Evolutionary conservation across 2,113 vertebrate species (phyloP).

Genomic region (Macrotis lagotis): DNA sequence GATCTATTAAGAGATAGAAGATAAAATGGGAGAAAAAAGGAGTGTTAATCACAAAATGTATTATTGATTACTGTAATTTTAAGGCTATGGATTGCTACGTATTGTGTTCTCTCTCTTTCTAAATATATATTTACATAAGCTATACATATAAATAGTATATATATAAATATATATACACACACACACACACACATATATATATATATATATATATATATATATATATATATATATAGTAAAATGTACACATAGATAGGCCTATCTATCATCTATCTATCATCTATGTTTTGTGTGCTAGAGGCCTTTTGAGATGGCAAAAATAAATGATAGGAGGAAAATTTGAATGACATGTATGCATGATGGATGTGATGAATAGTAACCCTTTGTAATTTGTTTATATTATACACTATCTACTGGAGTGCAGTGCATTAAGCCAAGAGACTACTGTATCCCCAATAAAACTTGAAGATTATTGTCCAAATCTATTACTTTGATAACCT

Average conservation of each 20-base stretch:
- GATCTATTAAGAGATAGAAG: background rate
- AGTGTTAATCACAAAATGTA: background rate
- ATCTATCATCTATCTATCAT: no score
- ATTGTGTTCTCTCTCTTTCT: no score
- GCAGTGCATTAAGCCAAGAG: background rate
- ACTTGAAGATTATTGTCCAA: background rate
- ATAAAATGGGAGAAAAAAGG: background rate
- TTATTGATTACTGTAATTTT: background rate
- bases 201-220: background rate
- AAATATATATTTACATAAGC: conserved; percentile 23
- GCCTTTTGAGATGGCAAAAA: background rate
- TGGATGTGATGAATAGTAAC: background rate
- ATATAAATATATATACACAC: background rate
- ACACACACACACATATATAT: background rate
- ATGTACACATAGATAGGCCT: no score
- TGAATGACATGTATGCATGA: background rate
- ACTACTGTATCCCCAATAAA: background rate
- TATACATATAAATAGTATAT: background rate
- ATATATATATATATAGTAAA: no score
- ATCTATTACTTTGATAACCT: background rate
- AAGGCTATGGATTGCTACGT: background rate
- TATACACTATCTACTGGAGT: background rate
- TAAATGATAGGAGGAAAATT: background rate
- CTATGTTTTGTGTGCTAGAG: background rate
- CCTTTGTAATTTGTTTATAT: background rate